phyloP scores from a whole-genome alignment of 2,113 vertebrate species.

The Barnardius zonarius region DNA sequence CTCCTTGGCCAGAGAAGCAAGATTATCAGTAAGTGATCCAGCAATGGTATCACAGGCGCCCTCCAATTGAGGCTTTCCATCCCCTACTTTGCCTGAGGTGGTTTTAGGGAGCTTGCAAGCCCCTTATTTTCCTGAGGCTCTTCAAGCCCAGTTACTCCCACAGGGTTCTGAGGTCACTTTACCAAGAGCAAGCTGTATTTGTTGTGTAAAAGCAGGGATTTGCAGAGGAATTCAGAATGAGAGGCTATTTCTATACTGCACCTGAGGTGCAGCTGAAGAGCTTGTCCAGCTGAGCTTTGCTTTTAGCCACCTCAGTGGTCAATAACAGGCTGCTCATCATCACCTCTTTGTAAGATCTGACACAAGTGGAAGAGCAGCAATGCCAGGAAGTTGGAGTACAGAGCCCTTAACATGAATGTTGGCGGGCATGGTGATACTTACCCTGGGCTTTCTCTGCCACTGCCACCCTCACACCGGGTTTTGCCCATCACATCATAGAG shows the following conservation, averaged over 20 bases:
- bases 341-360: neutral
- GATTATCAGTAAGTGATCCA: neutral
- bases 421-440: neutral
- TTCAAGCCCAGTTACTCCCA: neutral
- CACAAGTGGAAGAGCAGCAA: accelerated
- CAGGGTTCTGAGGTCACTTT: neutral
- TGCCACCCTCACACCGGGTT: neutral
- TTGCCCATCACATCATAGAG: neutral
- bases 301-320: neutral
- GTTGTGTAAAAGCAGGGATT: neutral
- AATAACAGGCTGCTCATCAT: accelerated
- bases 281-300: neutral
- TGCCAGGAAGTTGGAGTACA: neutral
- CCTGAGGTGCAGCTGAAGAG: neutral
- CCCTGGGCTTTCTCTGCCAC: neutral
- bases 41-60: neutral
- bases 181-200: neutral
- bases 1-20: neutral
- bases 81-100: neutral
- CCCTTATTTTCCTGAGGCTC: neutral
- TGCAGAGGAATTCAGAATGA: neutral
- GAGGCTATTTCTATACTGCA: neutral
- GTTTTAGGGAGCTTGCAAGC: neutral
- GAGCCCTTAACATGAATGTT: neutral
- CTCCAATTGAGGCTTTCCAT: neutral